Base-by-base conservation (phyloP, 2,113 vertebrate species). In the Caranx ignobilis region DNA sequence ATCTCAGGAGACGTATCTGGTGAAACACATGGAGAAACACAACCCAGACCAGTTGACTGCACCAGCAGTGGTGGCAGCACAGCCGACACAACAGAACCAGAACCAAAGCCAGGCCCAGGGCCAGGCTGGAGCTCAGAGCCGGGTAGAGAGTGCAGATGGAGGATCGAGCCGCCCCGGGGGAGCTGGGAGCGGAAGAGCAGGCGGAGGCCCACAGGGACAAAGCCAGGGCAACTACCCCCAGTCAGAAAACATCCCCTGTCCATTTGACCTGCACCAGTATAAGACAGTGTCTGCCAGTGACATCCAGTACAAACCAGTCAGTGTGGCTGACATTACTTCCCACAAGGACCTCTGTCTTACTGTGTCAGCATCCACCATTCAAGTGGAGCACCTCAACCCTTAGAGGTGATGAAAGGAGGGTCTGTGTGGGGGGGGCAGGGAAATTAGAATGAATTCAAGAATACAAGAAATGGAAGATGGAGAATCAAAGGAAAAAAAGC, bases 11-110 rank as follows among this genome's bases (percentile, higher is more conserved):
- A 99, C 98, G 0, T 99, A 99, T 93, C 95, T 99, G 94, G 97
- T 99, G 96, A 98, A 99, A 95, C 98, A 99, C 93, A 98, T 99
- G 97, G 94, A 96, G 93, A 99, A 99, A 97, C 98, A 99, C 95
- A 98, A 98, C 93, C 96, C 97, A 26, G 94, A 95, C 76, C 90
- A 92, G 79, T 84, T 94, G 71, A 86, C 83, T 35, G 86, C 91
- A 41, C 54, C 92, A 10, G 90, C 88, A 15, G 84, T 87, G 11
- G 83, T 75, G 37, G 81, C 88, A 59, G 77, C 86, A 50, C 88
- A 82, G 85, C 12, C 88, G 84, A 94, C 95, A 86, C 96, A 94
- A 60, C 95, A 95, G 92, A 96, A 95, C 88, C 96, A 96, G 83
- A 92, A 77, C 88, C 93, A 92, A 86, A 87, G 77, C 71, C 93